Evolutionary conservation across 2,113 vertebrate species (phyloP).

Genomic region (Gobiocypris rarus): DNA sequence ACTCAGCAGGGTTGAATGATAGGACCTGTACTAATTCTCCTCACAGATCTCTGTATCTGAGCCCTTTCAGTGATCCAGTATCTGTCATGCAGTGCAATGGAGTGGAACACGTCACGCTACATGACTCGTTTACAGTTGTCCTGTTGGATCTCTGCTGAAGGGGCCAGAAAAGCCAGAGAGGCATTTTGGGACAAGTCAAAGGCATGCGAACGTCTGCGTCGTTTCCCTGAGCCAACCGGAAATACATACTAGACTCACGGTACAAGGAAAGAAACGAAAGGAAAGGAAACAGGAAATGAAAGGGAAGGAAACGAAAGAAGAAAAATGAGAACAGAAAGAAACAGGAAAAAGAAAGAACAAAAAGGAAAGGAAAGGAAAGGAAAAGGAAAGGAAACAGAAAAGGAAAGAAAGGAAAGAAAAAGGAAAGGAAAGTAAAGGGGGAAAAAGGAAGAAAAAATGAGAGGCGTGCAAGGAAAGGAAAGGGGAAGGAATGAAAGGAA

Average conservation of each 20-base stretch:
- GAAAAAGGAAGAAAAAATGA: neutral
- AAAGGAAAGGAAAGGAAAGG: too few species aligned
- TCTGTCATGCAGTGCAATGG: neutral
- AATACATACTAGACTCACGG: neutral
- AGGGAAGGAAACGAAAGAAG: too few species aligned
- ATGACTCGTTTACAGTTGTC: neutral
- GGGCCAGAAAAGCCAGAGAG: neutral
- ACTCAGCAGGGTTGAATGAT: conserved; percentile 16
- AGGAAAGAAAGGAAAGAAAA: too few species aligned
- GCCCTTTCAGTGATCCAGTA: neutral
- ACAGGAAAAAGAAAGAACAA: neutral
- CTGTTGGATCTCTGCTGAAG: neutral
- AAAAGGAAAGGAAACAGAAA: neutral
- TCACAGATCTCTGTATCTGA: neutral
- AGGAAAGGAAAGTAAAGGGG: fast-evolving
- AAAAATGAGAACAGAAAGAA: neutral
- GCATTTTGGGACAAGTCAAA: neutral
- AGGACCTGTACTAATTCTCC: neutral
- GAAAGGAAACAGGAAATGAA: too few species aligned
- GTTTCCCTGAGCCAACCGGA: neutral
- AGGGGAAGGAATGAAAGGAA: too few species aligned
- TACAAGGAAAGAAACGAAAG: neutral
- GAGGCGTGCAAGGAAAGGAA: too few species aligned
- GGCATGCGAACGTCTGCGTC: neutral
- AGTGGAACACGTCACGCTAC: neutral